Evolutionary conservation across 2,888 invertebrate species (phyloP), one percentile per base, ranked within the genome.

Genomic region (Chalcis sispes): DNA sequence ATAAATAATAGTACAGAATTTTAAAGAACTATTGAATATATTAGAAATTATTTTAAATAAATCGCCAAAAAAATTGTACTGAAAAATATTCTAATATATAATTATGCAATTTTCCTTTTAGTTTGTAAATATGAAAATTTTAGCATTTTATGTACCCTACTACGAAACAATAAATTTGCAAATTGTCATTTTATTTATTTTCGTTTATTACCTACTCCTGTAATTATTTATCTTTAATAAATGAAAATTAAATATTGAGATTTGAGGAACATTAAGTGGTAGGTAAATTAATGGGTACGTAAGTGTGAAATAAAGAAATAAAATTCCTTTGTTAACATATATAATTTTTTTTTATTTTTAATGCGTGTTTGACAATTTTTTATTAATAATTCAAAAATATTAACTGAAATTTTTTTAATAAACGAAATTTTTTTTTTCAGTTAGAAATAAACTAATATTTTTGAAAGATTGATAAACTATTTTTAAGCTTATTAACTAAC

Each of bases 271-370:
- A 50, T 65, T 62, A 25, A 36, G 58, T 65, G 66, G 52, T 54
- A 75, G 65, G 66, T 75, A 75, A 65, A 65, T 59, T 52, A 48
- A 59, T 56, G 54, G 71, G 71, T 75, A 75, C 20, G 75, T 75
- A 75, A 71, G 20, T 48, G 69, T 69, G n/a, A n/a, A n/a, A n/a
- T 2, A 8, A 4, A 36, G 40, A 59, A 36, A 46, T 10, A 10
- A n/a, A 73, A 32, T 66, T 48, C 20, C 56, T 72, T 46, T 65
- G 8, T 8, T 46, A 7, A 10, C 46, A 1, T 23, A 48, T 7
- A 46, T 48, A 8, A 20, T 18, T 52, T 70, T 61, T 27, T 1
- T 46, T 54, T 54, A 52, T n/a, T 48, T 27, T 1, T 29, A 64
- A 46, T 64, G 25, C 27, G 46, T 46, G 46, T 42, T 42, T 42